Evolutionary conservation across 2,797 vertebrate species (phyloP), one percentile per base, ranked within the genome.

Genomic region (Urosaurus nigricauda): DNA sequence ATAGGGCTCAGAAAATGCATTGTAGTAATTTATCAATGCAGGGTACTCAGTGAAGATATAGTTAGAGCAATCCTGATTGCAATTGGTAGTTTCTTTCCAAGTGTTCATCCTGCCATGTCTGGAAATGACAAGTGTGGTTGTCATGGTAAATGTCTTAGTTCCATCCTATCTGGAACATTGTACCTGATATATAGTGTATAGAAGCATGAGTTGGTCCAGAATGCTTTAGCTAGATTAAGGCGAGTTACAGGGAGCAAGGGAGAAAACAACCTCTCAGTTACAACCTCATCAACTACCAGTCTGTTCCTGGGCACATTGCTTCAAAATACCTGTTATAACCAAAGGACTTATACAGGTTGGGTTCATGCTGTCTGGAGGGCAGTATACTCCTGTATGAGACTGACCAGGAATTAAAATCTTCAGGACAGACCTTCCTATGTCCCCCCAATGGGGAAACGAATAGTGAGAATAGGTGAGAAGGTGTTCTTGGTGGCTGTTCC

Each of bases 61-160:
- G 56, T 60, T 83, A 68, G 78, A 81, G 37, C 83, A 68, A 51
- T 85, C 56, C 86, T 88, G 21, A 83, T 74, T 47, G 77, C 93
- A 87, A 51, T 0, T 75, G 32, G 0, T 91, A 84, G 56, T 53
- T 93, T 92, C 81, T 83, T 16, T 78, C 87, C 86, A 75, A 53
- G 43, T 19, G 11, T 51, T 63, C 85, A 32, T 29, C 26, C 26
- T 29, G 63, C 29, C 26, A 68, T 92, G 87, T 75, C 40, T 47
- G 9, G 40, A 77, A 77, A 47, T 77, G 21, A 43, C 24, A 21
- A 4, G 47, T 47, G 16, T 47, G 40, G 74, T 9, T 19, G 12
- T 24, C 21, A 77, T 24, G 9, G 3, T 21, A 8, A 5, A 37
- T 40, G 17, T 17, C 35, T 40, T 74, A 74, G 73, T 74, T 74